These are phyloP conservation scores for Muricea muricata DNA, from an alignment of 92 coral and sea anemone species.

Conservation along the genomic window DNA sequence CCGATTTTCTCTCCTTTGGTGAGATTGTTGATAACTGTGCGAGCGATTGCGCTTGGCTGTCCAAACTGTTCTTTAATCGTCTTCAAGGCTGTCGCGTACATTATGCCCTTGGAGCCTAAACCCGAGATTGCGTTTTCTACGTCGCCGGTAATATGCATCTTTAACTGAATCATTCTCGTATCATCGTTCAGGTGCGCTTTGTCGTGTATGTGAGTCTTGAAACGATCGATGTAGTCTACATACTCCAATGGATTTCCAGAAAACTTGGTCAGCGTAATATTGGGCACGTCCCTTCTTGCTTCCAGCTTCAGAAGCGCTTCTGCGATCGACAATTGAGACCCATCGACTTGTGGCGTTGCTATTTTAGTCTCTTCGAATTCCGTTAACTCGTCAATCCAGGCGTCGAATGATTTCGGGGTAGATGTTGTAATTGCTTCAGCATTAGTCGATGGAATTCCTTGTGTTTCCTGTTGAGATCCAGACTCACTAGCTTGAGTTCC, in stretches of 20 bases:
- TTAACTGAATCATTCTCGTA: constrained; percentile 58
- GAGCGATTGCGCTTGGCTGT: constrained; percentile 60
- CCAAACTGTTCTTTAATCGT: constrained; percentile 67
- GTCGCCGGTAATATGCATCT: constrained; percentile 61
- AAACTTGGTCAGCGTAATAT: constrained; percentile 16
- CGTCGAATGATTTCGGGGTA: not conserved
- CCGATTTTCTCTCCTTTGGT: too few relatives aligned
- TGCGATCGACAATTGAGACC: constrained; percentile 4
- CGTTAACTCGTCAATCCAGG: constrained; percentile 24
- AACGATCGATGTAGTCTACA: constrained; percentile 34
- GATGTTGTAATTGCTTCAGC: not conserved
- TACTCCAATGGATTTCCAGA: constrained; percentile 31
- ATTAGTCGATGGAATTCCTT: not conserved
- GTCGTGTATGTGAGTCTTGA: too few relatives aligned
- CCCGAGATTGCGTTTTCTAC: constrained; percentile 49
- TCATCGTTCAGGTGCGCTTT: constrained; percentile 47
- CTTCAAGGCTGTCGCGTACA: too few relatives aligned
- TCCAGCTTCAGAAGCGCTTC: constrained; percentile 34
- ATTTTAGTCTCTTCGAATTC: constrained; percentile 54
- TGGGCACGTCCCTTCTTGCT: constrained; percentile 32
- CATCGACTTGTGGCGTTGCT: not conserved
- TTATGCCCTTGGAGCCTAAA: too few relatives aligned
- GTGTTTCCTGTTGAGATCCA: constrained; percentile 14
- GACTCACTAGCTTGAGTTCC: too few relatives aligned
- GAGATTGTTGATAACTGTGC: too few relatives aligned